Evolutionary conservation across 2,888 invertebrate species (phyloP), one percentile per base, ranked within the genome.

Genomic region (Andrena flavipes): DNA sequence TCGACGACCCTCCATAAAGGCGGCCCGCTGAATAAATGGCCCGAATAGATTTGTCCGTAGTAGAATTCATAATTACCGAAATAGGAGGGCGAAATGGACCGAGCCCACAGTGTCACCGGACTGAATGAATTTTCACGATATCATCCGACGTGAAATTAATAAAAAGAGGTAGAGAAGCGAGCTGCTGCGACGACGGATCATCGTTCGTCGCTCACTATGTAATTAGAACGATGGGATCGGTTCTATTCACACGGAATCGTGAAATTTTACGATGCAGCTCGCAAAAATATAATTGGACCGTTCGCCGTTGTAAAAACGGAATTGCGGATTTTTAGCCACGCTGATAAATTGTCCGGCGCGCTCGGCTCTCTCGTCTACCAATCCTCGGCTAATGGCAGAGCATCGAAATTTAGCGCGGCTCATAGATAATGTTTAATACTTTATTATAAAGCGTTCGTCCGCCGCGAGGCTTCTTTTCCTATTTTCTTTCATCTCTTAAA

Each of bases 221-320:
- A 80, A 80, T 80, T 79, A 71, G 80, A 80, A 71, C 59, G 80
- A 71, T 60, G 65, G 71, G 20, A 20, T 69, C 71, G 80, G 29
- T 13, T 60, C 13, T 30, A 16, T 71, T 78, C 63, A 5, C n/a
- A n/a, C 5, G 56, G 1, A 42, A 23, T 49, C 48, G 54, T 62
- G 80, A 67, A 80, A 67, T 72, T 80, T 80, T 67, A 67, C 80
- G 49, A 1, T 4, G 63, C 4, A 77, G 48, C 48, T 30, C 70
- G 70, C 30, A 20, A 67, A 79, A 80, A 71, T 80, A 71, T 80
- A 80, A 80, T 80, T 79, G 80, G 71, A 48, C 35, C 51, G 70
- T 42, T 65, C 42, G 23, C n/a, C 70, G 59, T 26, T 30, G 64
- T 42, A 65, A 64, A 56, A 69, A 29, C 65, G 72, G 23, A 72